Evolutionary conservation across 2,888 invertebrate genomes (phyloP), one percentile per base, ranked within the genome.

Genomic region (Tenthredo distinguenda): DNA sequence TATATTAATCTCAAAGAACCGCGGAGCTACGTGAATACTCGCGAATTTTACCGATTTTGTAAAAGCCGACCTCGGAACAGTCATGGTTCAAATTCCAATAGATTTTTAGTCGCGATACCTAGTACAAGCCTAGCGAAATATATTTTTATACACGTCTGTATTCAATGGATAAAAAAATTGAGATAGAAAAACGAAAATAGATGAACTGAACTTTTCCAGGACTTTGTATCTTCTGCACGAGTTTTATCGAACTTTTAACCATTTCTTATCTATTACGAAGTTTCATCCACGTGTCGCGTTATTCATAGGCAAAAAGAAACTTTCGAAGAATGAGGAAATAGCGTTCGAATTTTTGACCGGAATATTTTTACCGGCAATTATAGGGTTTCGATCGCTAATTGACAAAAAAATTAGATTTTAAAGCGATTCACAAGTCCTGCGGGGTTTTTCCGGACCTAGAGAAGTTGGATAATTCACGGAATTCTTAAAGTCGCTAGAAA

Each of bases 1-100:
- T 81, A 58, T 58, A 65, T 77, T 77, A 77, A 77, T 77, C 55
- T 55, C 18, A 77, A 77, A 77, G 34, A 77, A 55, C 77, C 68
- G 18, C 34, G 18, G 68, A 68, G 18, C 55, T 18, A 26, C 21
- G 72, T 18, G 50, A 34, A 77, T 50, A 4, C 31, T 31, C 47
- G 3, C 40, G n/a, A n/a, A 43, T 43, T 74, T 43, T 10, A 18
- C n/a, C 72, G 72, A 74, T 74, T 43, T 74, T 43, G 26, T 47
- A 7, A 26, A 74, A 43, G 26, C 55, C n/a, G 76, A 26, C 15
- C 5, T 5, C 47, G 12, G 18, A 18, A 34, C 21, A 21, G 12
- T 74, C 21, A 26, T 40, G 43, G 43, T 74, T 43, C 4, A 21
- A 74, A 40, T 74, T 43, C 43, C 40, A 74, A 74, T 74, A 74